Evolutionary conservation across 2,797 vertebrate species (phyloP).

Genomic region (Leucoraja ocellata): DNA sequence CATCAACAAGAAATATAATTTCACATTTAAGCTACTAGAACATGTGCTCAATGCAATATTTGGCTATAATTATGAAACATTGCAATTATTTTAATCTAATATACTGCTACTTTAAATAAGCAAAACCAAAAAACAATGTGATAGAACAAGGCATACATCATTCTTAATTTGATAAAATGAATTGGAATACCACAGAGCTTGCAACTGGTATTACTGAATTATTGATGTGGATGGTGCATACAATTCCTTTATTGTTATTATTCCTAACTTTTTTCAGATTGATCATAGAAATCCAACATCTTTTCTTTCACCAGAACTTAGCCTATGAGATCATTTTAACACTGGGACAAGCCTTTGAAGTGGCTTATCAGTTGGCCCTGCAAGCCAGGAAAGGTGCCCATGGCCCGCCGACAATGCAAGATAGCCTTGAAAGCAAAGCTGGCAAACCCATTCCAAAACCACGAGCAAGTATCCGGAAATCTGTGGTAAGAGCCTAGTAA

Average conservation of each 20-base stretch:
- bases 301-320: slow-evolving; percentile 72
- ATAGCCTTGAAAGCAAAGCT: slow-evolving; percentile 96
- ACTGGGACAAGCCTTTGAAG: slow-evolving; percentile 94
- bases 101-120: not conserved
- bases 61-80: not conserved
- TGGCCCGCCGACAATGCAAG: slow-evolving; percentile 86
- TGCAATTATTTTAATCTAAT: not conserved
- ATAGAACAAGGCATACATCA: not conserved
- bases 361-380: slow-evolving; percentile 93
- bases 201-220: not conserved
- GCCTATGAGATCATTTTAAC: slow-evolving; percentile 98
- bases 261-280: not conserved
- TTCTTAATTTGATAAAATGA: not conserved
- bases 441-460: slow-evolving; percentile 96
- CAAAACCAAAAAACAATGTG: not conserved
- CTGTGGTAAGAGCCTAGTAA: slow-evolving; percentile 67
- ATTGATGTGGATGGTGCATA: not conserved
- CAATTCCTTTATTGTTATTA: not conserved
- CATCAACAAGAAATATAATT: not conserved
- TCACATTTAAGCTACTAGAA: not conserved
- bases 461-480: slow-evolving; percentile 94
- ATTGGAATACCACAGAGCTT: not conserved
- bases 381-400: slow-evolving; percentile 96
- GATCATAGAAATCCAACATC: not conserved
- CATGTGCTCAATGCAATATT: not conserved